Evolutionary conservation across 2,797 vertebrate genomes (phyloP).

Genomic region (Coregonus sp.): DNA sequence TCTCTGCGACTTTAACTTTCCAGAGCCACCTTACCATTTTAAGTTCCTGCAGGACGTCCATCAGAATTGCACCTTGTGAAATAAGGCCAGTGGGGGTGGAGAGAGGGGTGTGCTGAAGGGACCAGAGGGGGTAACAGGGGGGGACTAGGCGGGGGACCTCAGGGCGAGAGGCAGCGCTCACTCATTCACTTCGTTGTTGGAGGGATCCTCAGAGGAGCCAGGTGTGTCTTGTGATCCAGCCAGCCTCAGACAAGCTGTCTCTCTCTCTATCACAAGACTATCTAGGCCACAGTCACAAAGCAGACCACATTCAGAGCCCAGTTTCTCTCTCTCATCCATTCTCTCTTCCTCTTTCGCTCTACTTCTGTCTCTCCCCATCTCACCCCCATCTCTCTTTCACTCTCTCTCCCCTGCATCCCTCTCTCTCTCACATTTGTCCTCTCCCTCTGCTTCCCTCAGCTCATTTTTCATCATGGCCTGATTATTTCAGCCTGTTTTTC

Average conservation of each 20-base stretch:
- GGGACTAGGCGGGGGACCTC: constrained; percentile 12
- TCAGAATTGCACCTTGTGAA: constrained; percentile 61
- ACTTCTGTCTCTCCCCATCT: constrained; percentile 31
- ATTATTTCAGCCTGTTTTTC: constrained; percentile 77
- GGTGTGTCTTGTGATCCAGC: constrained; percentile 52
- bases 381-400: not conserved
- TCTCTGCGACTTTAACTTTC: constrained; percentile 36
- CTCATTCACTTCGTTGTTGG: constrained; percentile 43
- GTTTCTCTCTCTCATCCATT: constrained; percentile 1
- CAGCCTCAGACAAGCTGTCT: constrained; percentile 36
- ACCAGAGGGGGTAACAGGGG: not conserved
- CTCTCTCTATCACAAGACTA: constrained; percentile 54
- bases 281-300: constrained; percentile 71
- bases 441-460: constrained; percentile 54
- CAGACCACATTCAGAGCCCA: constrained; percentile 32
- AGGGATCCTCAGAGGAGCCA: constrained; percentile 55
- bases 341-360: constrained; percentile 18
- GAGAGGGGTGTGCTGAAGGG: constrained; percentile 23
- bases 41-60: constrained; percentile 50
- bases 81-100: constrained; percentile 61
- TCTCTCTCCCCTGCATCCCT: constrained; percentile 15
- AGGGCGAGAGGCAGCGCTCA: constrained; percentile 31
- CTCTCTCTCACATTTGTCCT: constrained; percentile 1
- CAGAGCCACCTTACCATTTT: constrained; percentile 25
- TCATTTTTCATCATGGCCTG: constrained; percentile 80